phyloP scores from a whole-genome alignment of 2,888 invertebrate species.

The Hoplodrina ambigua region DNA sequence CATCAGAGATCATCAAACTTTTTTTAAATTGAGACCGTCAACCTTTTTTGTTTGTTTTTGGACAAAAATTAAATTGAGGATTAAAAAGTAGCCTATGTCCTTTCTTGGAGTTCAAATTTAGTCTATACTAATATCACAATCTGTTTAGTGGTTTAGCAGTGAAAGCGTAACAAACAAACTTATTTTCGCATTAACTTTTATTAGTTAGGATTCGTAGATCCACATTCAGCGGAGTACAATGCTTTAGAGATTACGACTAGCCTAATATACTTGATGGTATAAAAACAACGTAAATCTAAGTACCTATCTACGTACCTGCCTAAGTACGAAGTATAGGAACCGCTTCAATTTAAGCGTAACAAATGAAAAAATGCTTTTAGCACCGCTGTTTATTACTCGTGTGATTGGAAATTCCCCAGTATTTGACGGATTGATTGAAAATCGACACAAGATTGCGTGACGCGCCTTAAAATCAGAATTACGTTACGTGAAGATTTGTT shows the following conservation, averaged over 20 bases:
- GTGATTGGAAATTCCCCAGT: slow-evolving; percentile 61
- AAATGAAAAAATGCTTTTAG: slow-evolving; percentile 73
- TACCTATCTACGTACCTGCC: neutral
- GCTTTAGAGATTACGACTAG: too few relatives aligned
- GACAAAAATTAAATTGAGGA: neutral
- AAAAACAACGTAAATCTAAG: slow-evolving; percentile 11
- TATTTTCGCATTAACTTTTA: too few relatives aligned
- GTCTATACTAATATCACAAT: too few relatives aligned
- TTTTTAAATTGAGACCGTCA: neutral
- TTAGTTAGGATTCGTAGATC: too few relatives aligned
- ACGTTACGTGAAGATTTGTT: slow-evolving; percentile 28
- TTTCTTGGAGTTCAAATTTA: too few relatives aligned
- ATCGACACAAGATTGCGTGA: slow-evolving; percentile 49
- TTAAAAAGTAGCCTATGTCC: neutral
- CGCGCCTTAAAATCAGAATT: slow-evolving; percentile 40
- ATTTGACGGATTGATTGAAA: slow-evolving; percentile 64
- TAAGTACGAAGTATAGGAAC: slow-evolving; percentile 31
- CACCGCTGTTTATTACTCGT: slow-evolving; percentile 60
- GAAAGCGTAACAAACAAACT: too few relatives aligned
- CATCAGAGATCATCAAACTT: too few relatives aligned
- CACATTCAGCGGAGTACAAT: too few relatives aligned
- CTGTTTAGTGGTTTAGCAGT: too few relatives aligned
- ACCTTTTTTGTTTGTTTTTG: neutral
- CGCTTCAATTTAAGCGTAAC: slow-evolving; percentile 62
- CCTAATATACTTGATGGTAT: neutral